Evolutionary conservation across 2,797 vertebrate genomes (phyloP), one percentile per base, ranked within the genome.

Genomic region (Bucorvus abyssinicus): DNA sequence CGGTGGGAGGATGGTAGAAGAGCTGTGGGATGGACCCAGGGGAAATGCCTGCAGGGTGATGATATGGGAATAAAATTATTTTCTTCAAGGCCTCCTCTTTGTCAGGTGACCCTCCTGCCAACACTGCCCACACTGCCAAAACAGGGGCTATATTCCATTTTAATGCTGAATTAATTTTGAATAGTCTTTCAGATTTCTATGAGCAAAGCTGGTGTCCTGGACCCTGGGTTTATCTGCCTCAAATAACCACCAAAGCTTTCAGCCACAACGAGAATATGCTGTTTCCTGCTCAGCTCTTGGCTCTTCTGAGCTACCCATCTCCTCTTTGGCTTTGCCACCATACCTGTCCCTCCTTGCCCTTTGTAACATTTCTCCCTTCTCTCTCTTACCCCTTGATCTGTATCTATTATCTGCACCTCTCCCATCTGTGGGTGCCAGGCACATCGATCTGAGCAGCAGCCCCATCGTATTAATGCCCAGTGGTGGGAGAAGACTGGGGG

Each of bases 1-100:
- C 36, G 81, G 92, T 96, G 84, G 94, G 94, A 97, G 93, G 93
- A 89, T 91, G 90, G 81, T 53, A 70, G 92, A 87, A 71, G 84
- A 95, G 82, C 60, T 92, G 95, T 94, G 87, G 93, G 93, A 89
- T 83, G 90, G 89, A 70, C 89, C 36, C 86, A 82, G 68, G 86
- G 90, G 86, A 95, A 85, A 92, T 94, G 89, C 87, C 90, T 95
- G 75, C 67, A 79, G 71, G 91, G 90, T 85, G 89, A 42, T 68
- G 68, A 77, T 75, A 91, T 23, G 86, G 69, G 44, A 76, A 84
- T 55, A 87, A 93, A 88, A 40, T 47, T 19, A 23, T 18, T 69
- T 89, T 90, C 87, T 92, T 82, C n/a, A 70, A 93, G 81, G 60
- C 78, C 75, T 77, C 38, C 68, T 92, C 84, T 89, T 73, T 87